Evolutionary conservation across 2,797 vertebrate species (phyloP).

Genomic region (Sebastes kiyomatsui): DNA sequence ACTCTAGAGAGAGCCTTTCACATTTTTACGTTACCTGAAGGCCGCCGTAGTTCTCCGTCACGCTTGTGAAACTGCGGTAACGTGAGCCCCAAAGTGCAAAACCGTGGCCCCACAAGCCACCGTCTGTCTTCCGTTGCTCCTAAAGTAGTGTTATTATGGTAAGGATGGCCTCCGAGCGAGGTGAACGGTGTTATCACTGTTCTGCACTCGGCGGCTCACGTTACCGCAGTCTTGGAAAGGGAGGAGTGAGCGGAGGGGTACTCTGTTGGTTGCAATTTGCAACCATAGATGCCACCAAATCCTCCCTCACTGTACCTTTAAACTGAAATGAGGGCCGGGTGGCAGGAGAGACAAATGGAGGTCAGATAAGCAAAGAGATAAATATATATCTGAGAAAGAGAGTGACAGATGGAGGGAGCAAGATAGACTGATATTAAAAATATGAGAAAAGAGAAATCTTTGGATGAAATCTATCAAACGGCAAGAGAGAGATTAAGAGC

Average conservation of each 20-base stretch:
- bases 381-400: conserved; percentile 35
- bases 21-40: background rate
- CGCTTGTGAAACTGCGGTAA: no score
- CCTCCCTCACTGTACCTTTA: background rate
- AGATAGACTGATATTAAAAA: conserved; percentile 55
- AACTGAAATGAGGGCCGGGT: conserved; percentile 23
- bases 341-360: conserved; percentile 26
- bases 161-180: no score
- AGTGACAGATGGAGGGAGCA: conserved; percentile 54
- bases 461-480: conserved; percentile 40
- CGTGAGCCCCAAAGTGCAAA: no score
- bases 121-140: no score
- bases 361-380: conserved; percentile 30
- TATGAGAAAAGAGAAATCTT: conserved; percentile 24
- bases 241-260: no score
- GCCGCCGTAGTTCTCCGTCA: background rate
- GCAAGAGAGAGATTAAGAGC: conserved; percentile 40
- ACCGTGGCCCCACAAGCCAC: no score
- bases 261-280: no score
- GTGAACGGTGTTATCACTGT: no score
- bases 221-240: no score
- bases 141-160: no score
- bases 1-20: background rate
- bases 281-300: background rate
- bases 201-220: no score